Evolutionary conservation across 2,888 invertebrate genomes (phyloP).

Genomic region (Catocala nupta): DNA sequence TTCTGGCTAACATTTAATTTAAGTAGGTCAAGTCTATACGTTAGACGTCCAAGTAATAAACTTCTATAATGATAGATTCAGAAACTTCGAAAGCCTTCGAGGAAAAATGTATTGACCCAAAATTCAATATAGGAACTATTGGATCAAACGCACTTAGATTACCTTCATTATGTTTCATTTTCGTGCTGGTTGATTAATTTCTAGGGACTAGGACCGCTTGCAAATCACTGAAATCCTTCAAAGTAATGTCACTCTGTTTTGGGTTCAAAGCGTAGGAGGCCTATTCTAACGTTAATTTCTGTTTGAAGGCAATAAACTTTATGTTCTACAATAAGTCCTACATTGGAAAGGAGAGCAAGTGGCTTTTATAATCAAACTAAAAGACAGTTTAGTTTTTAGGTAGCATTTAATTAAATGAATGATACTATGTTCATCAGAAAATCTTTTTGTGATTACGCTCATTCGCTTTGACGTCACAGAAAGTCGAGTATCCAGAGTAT

Average conservation of each 20-base stretch:
- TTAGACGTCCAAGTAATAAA: constrained; percentile 1
- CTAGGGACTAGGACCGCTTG: neutral
- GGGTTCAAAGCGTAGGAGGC: constrained; percentile 8
- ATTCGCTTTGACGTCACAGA: too few relatives aligned
- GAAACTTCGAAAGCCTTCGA: constrained; percentile 32
- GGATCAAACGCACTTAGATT: constrained; percentile 1
- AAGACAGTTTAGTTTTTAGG: too few relatives aligned
- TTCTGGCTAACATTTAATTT: constrained; percentile 1
- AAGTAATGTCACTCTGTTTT: constrained; percentile 5
- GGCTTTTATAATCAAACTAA: too few relatives aligned
- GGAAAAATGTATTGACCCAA: neutral
- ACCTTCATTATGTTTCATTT: constrained; percentile 13
- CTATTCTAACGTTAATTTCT: neutral
- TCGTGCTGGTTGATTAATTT: constrained; percentile 18
- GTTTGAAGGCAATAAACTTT: too few relatives aligned
- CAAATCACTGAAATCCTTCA: neutral
- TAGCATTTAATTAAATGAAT: too few relatives aligned
- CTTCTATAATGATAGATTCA: constrained; percentile 11
- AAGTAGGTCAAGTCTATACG: constrained; percentile 20
- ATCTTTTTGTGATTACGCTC: too few relatives aligned
- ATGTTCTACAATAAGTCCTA: too few relatives aligned
- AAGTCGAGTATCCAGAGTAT: too few relatives aligned
- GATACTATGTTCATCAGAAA: too few relatives aligned
- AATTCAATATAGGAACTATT: constrained; percentile 11
- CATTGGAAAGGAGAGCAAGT: too few relatives aligned